Evolutionary conservation across 2,113 vertebrate species (phyloP), one percentile per base, ranked within the genome.

Genomic region (Centropus unirufus): DNA sequence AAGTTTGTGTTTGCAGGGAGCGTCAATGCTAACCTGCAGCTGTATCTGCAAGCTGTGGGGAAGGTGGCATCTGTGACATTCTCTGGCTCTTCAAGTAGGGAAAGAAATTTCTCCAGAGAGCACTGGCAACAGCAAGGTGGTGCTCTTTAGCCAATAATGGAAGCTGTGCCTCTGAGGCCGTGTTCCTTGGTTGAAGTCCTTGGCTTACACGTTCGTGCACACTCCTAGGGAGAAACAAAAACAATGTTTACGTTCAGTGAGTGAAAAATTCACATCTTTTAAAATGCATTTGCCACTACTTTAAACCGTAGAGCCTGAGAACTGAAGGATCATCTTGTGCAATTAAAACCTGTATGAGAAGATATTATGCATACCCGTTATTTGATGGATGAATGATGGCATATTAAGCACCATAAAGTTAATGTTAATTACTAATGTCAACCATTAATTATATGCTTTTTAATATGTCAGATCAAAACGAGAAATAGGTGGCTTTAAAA

Each of bases 41-140:
- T 23, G 98, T 97, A 88, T 99, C 99, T 24, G 99, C 99, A 82
- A 99, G 98, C 94, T 98, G 99, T 24, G 98, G 93, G 86, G 97
- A 92, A 32, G 98, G 98, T 12, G 98, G 98, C 5, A 95, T 98
- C 96, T 98, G 98, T 20, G 99, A 98, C 96, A 99, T 98, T 87
- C 99, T 98, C 87, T 99, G 98, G 95, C 98, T 98, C 94, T 98
- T 98, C 94, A 99, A 94, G 95, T 98, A 99, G 14, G 99, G 98
- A 89, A 99, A 99, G 97, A 99, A 99, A 94, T 99, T 99, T 39
- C 93, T 98, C 99, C 99, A 99, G 26, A 99, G 98, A 26, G 98
- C 98, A 9, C 92, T 88, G 73, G 99, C 98, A 13, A 98, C 98
- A 95, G 98, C 99, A 97, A 99, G 99, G 98, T 99, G 99, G 98